These are phyloP conservation scores for Stegophylla sp. DNA, from an alignment of 2,888 invertebrate genomes.

Conservation along the genomic window DNA sequence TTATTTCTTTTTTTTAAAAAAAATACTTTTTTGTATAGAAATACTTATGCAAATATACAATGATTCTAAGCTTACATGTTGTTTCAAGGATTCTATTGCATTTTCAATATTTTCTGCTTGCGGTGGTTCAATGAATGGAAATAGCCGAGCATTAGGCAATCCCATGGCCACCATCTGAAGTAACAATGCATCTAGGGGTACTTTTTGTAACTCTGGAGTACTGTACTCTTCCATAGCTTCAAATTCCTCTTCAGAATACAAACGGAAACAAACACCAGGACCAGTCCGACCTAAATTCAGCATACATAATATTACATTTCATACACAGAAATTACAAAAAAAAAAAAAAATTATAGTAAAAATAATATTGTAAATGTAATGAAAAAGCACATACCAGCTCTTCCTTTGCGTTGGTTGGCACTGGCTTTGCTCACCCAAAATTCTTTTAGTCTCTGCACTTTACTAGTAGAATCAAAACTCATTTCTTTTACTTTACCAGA, in stretches of 20 bases:
- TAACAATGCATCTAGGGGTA: slow-evolving; percentile 89
- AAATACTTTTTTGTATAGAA: no score
- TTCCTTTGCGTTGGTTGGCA: slow-evolving; percentile 94
- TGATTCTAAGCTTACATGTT: slow-evolving; percentile 74
- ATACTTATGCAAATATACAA: no score
- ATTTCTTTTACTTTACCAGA: slow-evolving; percentile 96
- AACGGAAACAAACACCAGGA: slow-evolving; percentile 91
- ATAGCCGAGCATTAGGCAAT: slow-evolving; percentile 84
- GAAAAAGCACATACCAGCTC: slow-evolving; percentile 70
- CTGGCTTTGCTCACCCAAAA: slow-evolving; percentile 97
- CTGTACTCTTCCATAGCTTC: slow-evolving; percentile 81
- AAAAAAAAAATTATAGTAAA: neutral
- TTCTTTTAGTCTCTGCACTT: slow-evolving; percentile 90
- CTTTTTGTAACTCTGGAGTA: slow-evolving; percentile 91
- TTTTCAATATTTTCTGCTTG: slow-evolving; percentile 82
- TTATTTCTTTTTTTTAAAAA: no score
- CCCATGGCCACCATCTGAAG: slow-evolving; percentile 94
- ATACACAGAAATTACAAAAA: no score
- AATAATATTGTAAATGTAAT: neutral
- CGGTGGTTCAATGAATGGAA: slow-evolving; percentile 96
- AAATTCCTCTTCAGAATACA: slow-evolving; percentile 86
- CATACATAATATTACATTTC: neutral
- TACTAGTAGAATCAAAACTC: slow-evolving; percentile 89
- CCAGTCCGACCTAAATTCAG: slow-evolving; percentile 67
- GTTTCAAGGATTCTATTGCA: slow-evolving; percentile 83